Conservation (phyloP, 2,113 vertebrate genomes). For the Australoheros scitulus region DNA sequence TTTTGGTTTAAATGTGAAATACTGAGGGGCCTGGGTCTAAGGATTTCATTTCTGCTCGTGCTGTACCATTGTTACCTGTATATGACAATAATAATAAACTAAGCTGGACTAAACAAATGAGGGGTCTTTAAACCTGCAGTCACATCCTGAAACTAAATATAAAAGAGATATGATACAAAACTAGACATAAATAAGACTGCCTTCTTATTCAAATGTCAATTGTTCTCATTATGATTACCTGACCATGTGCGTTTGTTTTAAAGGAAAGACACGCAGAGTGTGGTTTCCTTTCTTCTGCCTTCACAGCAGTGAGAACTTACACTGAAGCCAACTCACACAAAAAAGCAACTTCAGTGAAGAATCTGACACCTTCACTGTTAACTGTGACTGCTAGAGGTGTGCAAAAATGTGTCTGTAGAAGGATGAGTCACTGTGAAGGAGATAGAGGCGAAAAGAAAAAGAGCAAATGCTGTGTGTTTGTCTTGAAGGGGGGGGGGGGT, state of each 20-base stretch:
- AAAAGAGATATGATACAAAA: background rate
- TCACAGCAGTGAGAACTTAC: conserved; percentile 22
- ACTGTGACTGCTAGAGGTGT: conserved; percentile 60
- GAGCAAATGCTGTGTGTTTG: conserved; percentile 47
- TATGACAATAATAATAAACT: too few relatives aligned
- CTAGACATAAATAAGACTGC: background rate
- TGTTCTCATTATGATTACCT: conserved; percentile 23
- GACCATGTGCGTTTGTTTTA: background rate
- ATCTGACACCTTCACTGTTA: conserved; percentile 61
- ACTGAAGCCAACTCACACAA: conserved; percentile 45
- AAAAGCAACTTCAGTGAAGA: conserved; percentile 41
- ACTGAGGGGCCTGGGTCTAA: too few relatives aligned
- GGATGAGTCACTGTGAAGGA: conserved; percentile 63
- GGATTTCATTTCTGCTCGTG: too few relatives aligned
- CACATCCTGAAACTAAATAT: background rate
- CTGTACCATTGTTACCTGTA: too few relatives aligned
- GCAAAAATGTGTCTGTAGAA: conserved; percentile 52
- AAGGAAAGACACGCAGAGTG: background rate
- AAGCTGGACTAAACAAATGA: too few relatives aligned
- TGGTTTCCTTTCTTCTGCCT: conserved; percentile 4
- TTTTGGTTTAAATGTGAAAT: too few relatives aligned
- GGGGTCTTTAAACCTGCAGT: conserved; percentile 24
- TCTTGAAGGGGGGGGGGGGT: conserved; percentile 31
- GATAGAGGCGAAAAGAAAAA: conserved; percentile 36
- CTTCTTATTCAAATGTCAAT: background rate